Conservation (phyloP, 2,797 vertebrate genomes). For the Cyclura pinguis region DNA sequence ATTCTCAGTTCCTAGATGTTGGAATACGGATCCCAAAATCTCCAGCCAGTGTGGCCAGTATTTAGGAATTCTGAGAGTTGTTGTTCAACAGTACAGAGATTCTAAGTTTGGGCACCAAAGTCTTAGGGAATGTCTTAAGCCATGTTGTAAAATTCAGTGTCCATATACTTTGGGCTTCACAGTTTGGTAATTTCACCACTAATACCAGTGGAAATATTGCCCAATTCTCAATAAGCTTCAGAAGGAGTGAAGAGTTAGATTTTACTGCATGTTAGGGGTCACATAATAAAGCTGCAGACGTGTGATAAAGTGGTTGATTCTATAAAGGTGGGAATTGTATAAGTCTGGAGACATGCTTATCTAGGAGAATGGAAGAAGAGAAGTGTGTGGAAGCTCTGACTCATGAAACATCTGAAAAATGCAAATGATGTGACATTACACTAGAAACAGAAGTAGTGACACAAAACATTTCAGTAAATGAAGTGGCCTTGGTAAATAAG, state of each 20-base stretch:
- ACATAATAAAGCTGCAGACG: too few relatives aligned
- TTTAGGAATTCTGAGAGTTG: not conserved
- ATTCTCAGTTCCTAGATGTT: not conserved
- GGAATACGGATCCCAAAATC: not conserved
- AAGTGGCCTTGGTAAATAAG: not conserved
- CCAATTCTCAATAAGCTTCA: not conserved
- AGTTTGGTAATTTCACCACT: not conserved
- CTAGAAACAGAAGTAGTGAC: not conserved
- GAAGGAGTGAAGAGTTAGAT: not conserved
- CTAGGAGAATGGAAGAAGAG: too few relatives aligned
- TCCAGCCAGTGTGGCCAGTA: not conserved
- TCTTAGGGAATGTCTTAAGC: not conserved
- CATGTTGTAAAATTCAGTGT: not conserved
- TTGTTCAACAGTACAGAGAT: not conserved
- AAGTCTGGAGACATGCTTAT: too few relatives aligned
- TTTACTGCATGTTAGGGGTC: not conserved
- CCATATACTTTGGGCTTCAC: too few relatives aligned
- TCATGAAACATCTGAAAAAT: not conserved
- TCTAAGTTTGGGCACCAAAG: too few relatives aligned
- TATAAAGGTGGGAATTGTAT: too few relatives aligned
- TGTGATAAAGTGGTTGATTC: too few relatives aligned
- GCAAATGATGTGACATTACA: not conserved
- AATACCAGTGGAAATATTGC: not conserved
- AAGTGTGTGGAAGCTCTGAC: too few relatives aligned
- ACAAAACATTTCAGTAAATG: not conserved